These are phyloP conservation scores for Sanderia malayensis DNA, from an alignment of 30 jellyfish, hydroid and myxozoan genomes.

Conservation along the genomic window DNA sequence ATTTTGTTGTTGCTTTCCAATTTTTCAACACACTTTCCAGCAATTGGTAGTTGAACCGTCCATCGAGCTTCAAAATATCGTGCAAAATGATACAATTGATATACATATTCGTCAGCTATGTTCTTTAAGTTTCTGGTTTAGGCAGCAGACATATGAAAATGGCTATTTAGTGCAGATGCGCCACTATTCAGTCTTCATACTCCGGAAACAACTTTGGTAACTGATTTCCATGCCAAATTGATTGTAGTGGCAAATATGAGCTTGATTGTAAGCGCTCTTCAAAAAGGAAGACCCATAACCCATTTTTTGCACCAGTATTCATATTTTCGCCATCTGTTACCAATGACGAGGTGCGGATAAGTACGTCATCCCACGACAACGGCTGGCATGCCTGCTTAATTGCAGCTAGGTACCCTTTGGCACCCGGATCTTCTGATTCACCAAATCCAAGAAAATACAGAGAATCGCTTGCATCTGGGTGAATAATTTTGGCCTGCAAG, in stretches of 20 bases:
- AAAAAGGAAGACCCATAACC: constrained; percentile 24
- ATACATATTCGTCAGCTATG: constrained; percentile 14
- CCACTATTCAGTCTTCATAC: constrained; percentile 10
- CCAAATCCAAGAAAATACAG: constrained; percentile 25
- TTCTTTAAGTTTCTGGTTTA: constrained; percentile 6
- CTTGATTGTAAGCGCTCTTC: neutral
- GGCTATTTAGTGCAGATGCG: constrained; percentile 15
- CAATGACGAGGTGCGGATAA: constrained; percentile 11
- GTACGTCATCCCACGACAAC: constrained; percentile 12
- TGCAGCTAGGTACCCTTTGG: constrained; percentile 27
- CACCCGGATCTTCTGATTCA: constrained; percentile 2
- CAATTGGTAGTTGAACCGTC: constrained; percentile 8
- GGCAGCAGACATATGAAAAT: constrained; percentile 13
- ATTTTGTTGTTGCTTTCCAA: constrained; percentile 30
- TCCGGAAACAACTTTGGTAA: constrained; percentile 12
- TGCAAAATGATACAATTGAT: constrained; percentile 6
- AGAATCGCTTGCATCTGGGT: constrained; percentile 25
- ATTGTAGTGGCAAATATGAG: constrained; percentile 22
- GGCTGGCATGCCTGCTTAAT: constrained; percentile 30
- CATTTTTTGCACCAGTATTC: constrained; percentile 43
- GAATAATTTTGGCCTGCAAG: constrained; percentile 14
- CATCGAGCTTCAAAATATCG: constrained; percentile 26
- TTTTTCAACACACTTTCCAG: constrained; percentile 18
- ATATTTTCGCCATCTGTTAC: constrained; percentile 43
- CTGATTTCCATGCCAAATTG: constrained; percentile 49